Evolutionary conservation across 2,113 vertebrate genomes (phyloP).

Genomic region (Riparia riparia): DNA sequence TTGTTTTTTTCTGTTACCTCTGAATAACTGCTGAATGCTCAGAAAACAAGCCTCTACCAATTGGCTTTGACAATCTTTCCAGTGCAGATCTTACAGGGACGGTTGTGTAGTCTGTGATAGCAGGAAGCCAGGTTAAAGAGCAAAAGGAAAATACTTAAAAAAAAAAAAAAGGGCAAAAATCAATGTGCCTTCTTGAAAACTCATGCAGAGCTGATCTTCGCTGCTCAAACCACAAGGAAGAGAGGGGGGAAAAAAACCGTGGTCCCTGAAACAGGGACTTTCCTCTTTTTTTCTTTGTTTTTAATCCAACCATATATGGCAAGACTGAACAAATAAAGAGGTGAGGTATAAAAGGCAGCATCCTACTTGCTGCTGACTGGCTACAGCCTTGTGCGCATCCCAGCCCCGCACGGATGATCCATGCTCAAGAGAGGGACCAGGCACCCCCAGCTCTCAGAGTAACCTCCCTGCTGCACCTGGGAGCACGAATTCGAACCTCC

Average conservation of each 20-base stretch:
- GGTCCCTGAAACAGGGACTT: not conserved
- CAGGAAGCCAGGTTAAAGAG: not conserved
- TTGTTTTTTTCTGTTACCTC: not conserved
- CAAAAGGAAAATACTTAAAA: not conserved
- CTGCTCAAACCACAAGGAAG: not conserved
- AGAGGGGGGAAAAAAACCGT: not conserved
- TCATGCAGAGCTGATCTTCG: not conserved
- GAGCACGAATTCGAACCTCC: rapidly evolving
- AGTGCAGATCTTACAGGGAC: not conserved
- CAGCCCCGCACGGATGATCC: rapidly evolving
- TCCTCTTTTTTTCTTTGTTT: not conserved
- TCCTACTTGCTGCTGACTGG: not conserved
- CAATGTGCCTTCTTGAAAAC: not conserved
- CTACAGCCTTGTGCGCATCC: not conserved
- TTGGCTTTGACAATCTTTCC: not conserved
- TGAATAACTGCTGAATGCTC: conserved; percentile 27
- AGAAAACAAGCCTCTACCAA: not conserved
- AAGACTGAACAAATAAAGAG: not conserved
- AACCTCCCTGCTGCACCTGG: rapidly evolving
- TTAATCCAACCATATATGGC: not conserved
- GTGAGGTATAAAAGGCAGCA: not conserved
- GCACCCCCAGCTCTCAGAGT: rapidly evolving
- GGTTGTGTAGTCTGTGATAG: not conserved
- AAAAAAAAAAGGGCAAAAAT: not conserved
- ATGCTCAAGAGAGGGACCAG: rapidly evolving